phyloP scores from a whole-genome alignment of 2,113 vertebrate species.

The Brachyistius frenatus region DNA sequence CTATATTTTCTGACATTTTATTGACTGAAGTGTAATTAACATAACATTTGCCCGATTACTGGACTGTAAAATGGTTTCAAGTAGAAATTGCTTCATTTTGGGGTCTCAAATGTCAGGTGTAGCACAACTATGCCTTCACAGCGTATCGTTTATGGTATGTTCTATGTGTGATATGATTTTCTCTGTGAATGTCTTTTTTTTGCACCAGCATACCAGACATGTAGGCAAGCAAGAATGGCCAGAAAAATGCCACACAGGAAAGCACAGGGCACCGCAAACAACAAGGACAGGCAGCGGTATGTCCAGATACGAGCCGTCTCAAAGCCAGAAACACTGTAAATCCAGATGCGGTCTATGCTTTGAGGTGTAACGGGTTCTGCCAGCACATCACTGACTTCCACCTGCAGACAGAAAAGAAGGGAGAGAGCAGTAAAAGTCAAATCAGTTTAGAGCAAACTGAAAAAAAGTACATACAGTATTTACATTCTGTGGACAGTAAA shows the following conservation, averaged over 20 bases:
- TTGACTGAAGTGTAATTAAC: too few relatives aligned
- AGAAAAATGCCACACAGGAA: slow-evolving; percentile 82
- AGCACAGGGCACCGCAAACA: slow-evolving; percentile 84
- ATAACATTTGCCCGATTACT: too few relatives aligned
- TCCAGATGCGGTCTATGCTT: slow-evolving; percentile 84
- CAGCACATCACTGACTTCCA: slow-evolving; percentile 85
- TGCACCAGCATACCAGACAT: slow-evolving; percentile 81
- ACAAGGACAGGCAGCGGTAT: slow-evolving; percentile 82
- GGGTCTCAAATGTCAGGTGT: too few relatives aligned
- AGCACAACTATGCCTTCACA: too few relatives aligned
- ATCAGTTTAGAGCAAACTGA: too few relatives aligned
- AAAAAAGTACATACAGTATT: too few relatives aligned
- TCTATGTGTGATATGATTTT: too few relatives aligned
- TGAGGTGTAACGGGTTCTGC: slow-evolving; percentile 79
- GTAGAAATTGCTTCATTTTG: too few relatives aligned
- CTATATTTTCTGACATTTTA: too few relatives aligned
- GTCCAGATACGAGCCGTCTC: slow-evolving; percentile 83
- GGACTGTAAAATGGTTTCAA: too few relatives aligned
- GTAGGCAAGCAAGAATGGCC: slow-evolving; percentile 83
- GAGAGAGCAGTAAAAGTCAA: too few relatives aligned
- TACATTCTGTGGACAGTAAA: too few relatives aligned
- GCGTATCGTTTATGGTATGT: background rate
- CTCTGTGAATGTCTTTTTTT: background rate
- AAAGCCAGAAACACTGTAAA: slow-evolving; percentile 82
- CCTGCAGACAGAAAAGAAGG: slow-evolving; percentile 60